Evolutionary conservation across 1,140 invertebrate genomes (phyloP).

Genomic region (Nomia melanderi): DNA sequence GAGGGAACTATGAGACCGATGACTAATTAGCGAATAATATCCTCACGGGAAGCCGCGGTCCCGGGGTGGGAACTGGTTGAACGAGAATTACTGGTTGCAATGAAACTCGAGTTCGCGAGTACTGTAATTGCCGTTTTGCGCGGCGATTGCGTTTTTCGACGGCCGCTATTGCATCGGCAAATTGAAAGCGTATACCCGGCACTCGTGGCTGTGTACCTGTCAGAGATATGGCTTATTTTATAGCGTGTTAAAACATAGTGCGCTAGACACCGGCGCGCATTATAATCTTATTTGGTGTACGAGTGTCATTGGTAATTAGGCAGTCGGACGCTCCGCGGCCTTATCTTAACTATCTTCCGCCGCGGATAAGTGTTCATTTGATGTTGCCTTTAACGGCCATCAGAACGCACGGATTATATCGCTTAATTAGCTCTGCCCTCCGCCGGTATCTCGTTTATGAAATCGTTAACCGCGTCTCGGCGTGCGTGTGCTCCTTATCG

Average conservation of each 20-base stretch:
- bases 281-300: conserved; percentile 28
- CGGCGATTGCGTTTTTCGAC: conserved; percentile 18
- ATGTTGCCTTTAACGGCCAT: conserved; percentile 66
- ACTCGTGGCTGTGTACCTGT: not conserved
- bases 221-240: conserved; percentile 27
- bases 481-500: conserved; percentile 66
- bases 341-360: conserved; percentile 69
- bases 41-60: not conserved
- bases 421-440: conserved; percentile 72
- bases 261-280: conserved; percentile 6
- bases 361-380: conserved; percentile 63
- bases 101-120: not conserved
- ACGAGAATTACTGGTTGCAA: conserved; percentile 32
- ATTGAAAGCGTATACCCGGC: conserved; percentile 10
- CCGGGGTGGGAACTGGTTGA: conserved; percentile 27
- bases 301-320: conserved; percentile 67
- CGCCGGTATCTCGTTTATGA: conserved; percentile 69
- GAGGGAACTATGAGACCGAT: not conserved
- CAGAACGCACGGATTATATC: conserved; percentile 67
- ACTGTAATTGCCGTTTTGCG: conserved; percentile 17
- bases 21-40: not conserved
- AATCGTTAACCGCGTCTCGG: conserved; percentile 68
- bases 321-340: conserved; percentile 47
- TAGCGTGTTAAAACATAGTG: conserved; percentile 29
- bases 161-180: not conserved